These are phyloP conservation scores for Ceyx cyanopectus DNA, from an alignment of 2,113 vertebrate genomes.

Conservation along the genomic window DNA sequence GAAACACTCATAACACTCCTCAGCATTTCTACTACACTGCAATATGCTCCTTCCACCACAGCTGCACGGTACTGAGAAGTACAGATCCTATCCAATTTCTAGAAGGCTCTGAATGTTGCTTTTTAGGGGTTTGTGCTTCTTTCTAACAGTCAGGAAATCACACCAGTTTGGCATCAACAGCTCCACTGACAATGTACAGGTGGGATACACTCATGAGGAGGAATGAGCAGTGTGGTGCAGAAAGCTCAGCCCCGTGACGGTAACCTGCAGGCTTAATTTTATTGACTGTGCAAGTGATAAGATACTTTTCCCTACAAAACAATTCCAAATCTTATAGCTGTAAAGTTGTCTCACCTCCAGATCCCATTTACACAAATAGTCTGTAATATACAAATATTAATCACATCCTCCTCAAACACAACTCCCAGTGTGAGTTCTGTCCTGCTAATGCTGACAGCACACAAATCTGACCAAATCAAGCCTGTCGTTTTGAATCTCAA, in stretches of 20 bases:
- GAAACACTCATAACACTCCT: background rate
- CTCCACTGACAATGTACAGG: rapidly evolving
- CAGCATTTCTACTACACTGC: background rate
- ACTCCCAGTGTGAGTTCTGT: background rate
- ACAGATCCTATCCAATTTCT: background rate
- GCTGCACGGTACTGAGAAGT: background rate
- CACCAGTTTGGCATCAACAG: background rate
- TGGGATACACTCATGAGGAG: background rate
- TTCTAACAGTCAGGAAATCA: background rate
- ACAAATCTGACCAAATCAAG: background rate
- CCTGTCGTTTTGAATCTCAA: background rate
- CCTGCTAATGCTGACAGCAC: background rate
- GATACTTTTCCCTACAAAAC: background rate
- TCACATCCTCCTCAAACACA: background rate
- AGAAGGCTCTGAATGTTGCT: background rate
- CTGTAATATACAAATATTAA: background rate
- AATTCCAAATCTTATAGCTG: background rate
- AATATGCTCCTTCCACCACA: background rate
- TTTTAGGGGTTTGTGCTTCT: background rate
- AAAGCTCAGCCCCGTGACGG: background rate
- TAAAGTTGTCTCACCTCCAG: background rate
- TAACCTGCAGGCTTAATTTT: background rate
- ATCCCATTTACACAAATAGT: background rate
- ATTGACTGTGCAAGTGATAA: background rate
- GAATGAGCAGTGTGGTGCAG: background rate